Evolutionary conservation across 2,888 invertebrate species (phyloP).

Genomic region (Drosophila kuntzei): DNA sequence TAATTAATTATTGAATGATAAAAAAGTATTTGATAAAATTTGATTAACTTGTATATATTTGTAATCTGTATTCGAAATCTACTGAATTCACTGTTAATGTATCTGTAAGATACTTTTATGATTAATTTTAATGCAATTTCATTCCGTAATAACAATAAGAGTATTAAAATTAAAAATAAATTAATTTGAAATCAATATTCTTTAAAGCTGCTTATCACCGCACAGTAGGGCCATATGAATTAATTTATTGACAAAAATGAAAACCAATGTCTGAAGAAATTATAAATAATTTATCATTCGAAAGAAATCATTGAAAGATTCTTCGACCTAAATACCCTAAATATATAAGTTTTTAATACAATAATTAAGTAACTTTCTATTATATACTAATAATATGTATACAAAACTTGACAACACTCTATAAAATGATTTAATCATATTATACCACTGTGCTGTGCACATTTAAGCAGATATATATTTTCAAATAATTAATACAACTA

Average conservation of each 20-base stretch:
- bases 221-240: neutral
- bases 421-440: neutral
- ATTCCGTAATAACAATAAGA: neutral
- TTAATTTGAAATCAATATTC: constrained; percentile 61
- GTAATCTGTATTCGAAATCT: neutral
- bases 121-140: neutral
- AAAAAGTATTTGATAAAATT: neutral
- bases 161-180: constrained; percentile 11
- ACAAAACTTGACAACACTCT: neutral
- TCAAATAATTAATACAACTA: constrained; percentile 42
- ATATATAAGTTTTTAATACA: neutral
- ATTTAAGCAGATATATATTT: constrained; percentile 38
- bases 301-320: too few relatives aligned
- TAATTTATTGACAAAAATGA: neutral
- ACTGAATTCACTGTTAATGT: too few relatives aligned
- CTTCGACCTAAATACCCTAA: neutral
- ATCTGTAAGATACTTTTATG: neutral
- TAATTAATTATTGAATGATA: too few relatives aligned
- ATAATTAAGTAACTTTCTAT: neutral
- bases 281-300: neutral
- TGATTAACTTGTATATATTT: neutral
- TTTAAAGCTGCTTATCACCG: constrained; percentile 56
- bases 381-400: neutral
- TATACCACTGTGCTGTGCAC: neutral
- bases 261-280: neutral